phyloP scores from a whole-genome alignment of 2,888 invertebrate species.

The Adelphocoris suturalis region DNA sequence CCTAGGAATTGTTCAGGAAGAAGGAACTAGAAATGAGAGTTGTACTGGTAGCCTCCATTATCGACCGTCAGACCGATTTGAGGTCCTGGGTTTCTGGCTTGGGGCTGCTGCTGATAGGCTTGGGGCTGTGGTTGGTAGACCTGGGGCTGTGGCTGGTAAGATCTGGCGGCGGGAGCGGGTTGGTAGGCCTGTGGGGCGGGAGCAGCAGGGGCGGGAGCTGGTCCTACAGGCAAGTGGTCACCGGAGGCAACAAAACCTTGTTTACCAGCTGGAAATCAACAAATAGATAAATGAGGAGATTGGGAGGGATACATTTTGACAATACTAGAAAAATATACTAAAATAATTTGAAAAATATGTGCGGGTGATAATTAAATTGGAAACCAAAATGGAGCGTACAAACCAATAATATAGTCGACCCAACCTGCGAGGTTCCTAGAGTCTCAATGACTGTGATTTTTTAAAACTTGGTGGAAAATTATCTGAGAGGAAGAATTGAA shows the following conservation, averaged over 20 bases:
- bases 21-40: constrained; percentile 62
- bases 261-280: constrained; percentile 82
- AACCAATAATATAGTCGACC: no score
- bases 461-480: no score
- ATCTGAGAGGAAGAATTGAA: no score
- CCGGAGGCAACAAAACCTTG: constrained; percentile 87
- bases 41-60: constrained; percentile 57
- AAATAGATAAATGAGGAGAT: not conserved
- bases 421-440: no score
- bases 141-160: constrained; percentile 68
- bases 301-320: no score
- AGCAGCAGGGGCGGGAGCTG: constrained; percentile 55
- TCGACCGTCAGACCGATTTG: constrained; percentile 56
- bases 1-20: constrained; percentile 25
- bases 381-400: no score
- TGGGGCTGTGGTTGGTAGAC: constrained; percentile 63
- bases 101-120: constrained; percentile 79
- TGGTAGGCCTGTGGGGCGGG: constrained; percentile 42
- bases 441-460: no score
- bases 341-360: no score
- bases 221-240: constrained; percentile 82
- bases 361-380: no score
- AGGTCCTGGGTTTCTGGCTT: constrained; percentile 74
- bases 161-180: constrained; percentile 58
- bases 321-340: no score